A percentile compares a stretch with the other conserved stretches of the same genome.
phyloP scores from a whole-genome alignment of 2,113 vertebrate species.

The Solea senegalensis region DNA sequence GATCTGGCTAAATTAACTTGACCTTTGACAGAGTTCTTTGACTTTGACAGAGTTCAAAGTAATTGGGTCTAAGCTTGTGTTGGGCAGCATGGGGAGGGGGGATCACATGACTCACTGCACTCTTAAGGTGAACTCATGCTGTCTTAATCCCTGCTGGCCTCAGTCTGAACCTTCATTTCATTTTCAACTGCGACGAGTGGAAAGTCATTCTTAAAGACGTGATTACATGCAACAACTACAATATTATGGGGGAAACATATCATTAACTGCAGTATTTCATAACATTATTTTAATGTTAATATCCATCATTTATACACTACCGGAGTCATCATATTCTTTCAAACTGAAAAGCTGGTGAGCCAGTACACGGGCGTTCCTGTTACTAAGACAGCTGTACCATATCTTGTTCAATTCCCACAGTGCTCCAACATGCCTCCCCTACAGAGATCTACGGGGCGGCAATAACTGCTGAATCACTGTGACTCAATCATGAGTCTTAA shows the following conservation, averaged over 20 bases:
- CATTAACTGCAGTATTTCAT: background rate
- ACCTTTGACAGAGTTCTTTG: too few relatives aligned
- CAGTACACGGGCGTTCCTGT: too few relatives aligned
- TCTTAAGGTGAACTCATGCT: slow-evolving; percentile 35
- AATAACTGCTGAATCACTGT: slow-evolving; percentile 80
- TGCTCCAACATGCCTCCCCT: background rate
- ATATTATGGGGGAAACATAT: background rate
- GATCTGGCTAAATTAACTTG: too few relatives aligned
- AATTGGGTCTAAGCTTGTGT: background rate
- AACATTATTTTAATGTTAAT: too few relatives aligned
- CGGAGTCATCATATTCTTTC: too few relatives aligned
- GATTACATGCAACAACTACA: background rate
- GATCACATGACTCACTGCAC: slow-evolving; percentile 55
- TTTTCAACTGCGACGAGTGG: background rate
- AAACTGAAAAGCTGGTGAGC: too few relatives aligned
- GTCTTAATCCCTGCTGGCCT: slow-evolving; percentile 44
- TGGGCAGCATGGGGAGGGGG: background rate
- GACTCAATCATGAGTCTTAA: slow-evolving; percentile 58
- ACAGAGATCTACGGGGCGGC: slow-evolving; percentile 8
- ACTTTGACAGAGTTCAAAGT: background rate
- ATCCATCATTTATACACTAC: too few relatives aligned
- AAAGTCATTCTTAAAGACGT: slow-evolving; percentile 2
- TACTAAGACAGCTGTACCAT: background rate
- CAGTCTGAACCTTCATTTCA: slow-evolving; percentile 13
- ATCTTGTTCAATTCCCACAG: background rate